Conservation (phyloP, 2,113 vertebrate genomes). For the Ageneiosus marmoratus region DNA sequence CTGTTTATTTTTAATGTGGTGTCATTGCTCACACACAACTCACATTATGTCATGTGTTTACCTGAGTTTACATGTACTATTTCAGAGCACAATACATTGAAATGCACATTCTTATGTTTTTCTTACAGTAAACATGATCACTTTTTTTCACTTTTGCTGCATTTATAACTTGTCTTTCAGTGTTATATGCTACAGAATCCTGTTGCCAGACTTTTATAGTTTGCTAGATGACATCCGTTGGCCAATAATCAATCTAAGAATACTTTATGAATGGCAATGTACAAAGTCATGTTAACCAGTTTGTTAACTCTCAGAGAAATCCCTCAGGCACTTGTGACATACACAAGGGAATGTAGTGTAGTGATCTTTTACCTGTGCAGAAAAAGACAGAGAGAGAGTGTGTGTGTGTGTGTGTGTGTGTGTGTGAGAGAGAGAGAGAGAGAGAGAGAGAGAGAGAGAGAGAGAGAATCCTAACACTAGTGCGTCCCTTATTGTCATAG, state of each 20-base stretch:
- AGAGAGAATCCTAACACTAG: slow-evolving; percentile 33
- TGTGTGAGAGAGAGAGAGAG: background rate
- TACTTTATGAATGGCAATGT: slow-evolving; percentile 28
- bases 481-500: slow-evolving; percentile 25
- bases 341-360: slow-evolving; percentile 1
- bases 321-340: slow-evolving; percentile 5
- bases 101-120: background rate
- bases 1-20: background rate
- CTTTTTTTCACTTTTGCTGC: background rate
- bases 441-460: slow-evolving; percentile 12
- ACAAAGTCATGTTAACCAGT: slow-evolving; percentile 20
- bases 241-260: slow-evolving; percentile 16
- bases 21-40: background rate
- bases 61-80: background rate
- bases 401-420: no score
- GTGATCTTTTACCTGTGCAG: slow-evolving; percentile 48
- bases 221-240: background rate
- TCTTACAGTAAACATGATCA: background rate
- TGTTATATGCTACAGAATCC: background rate
- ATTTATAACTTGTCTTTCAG: background rate
- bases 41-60: background rate
- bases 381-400: background rate
- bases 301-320: slow-evolving; percentile 43
- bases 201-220: background rate
- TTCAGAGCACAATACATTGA: background rate